Base-by-base conservation (phyloP, 2,888 invertebrate genomes). In the Arrhopalites spinosus region DNA sequence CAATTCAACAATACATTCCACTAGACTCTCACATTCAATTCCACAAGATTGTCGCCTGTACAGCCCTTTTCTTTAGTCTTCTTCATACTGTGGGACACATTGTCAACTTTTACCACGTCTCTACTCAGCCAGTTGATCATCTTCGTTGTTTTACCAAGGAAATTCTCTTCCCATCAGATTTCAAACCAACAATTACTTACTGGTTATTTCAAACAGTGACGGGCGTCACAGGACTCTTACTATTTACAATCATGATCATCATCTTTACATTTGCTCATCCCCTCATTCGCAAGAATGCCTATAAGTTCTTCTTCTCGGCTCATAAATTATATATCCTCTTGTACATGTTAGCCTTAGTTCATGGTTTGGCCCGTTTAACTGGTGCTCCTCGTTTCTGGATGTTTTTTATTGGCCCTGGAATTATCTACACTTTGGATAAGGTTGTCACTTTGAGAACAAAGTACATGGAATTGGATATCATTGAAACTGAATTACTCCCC, bases 261-360 rank as follows among this genome's bases (percentile, higher is more conserved):
- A 97, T 98, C 82, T 96, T 96, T 85, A 93, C 96, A n/a, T 98
- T 98, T 85, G 96, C 97, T 0, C 95, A 96, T 87, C 96, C 96
- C 0, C 91, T 91, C 2, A 93, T 97, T 78, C 89, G 97, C 66
- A 94, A 95, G 85, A 92, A 93, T 83, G 96, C 96, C 0, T 97
- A 96, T 86, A 94, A 94, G 77, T 96, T 94, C 88, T 97, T 97
- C 87, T 97, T 97, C 93, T 91, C 92, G 78, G 94, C 96, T 69
- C 97, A 98, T 86, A 92, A 94, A 13, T 88, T 97, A 7, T 95
- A 97, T 85, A 90, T 96, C 13, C 87, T 92, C 0, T 87, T 98
- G 23, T 98, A 97, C 84, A 90, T 92, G 0, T 86, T 98, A 43
- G 93, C 93, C 81, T 87, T 97, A 73, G 90, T 97, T 47, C 97